Evolutionary conservation across 2,797 vertebrate species (phyloP), one percentile per base, ranked within the genome.

Genomic region (Phoxinus dragarum): DNA sequence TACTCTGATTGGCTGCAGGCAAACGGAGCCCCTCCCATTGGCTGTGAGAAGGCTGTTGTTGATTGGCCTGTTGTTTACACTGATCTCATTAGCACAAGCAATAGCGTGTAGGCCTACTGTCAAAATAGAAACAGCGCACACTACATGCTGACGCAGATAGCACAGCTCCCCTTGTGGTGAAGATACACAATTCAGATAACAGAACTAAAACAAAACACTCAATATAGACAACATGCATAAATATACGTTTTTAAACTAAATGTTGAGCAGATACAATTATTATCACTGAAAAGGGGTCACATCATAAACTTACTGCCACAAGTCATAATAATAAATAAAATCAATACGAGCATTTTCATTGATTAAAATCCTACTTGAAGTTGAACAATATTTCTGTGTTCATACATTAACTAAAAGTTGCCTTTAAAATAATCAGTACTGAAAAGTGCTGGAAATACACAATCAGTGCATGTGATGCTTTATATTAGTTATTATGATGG

Each of bases 11-110:
- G 90, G 89, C 79, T 67, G 84, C 81, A 75, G 14, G 87, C 88
- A 89, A 86, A 86, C 88, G 49, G 71, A 91, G 90, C 92, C 90
- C 90, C 90, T 86, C 89, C 47, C 88, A 89, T 88, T 91, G 90
- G 91, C 90, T 90, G 89, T 84, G 90, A 88, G 87, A 93, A 87
- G 80, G 9, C 87, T 89, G 87, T 87, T 93, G 93, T 91, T 91
- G 92, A 94, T 93, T 91, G 85, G 87, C 86, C 88, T 89, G 71
- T 89, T 87, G 56, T 84, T 93, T 93, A 89, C 92, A 93, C 88
- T 91, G 92, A 89, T 91, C 91, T 93, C 91, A 94, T 94, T 94
- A 93, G 86, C 89, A 88, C 87, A 88, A 86, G 89, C 92, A 91
- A 91, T 91, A 91, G 87, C 86, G 88, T 90, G 89, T 90, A 93